phyloP scores from a whole-genome alignment of 2,797 vertebrate species.

The Propithecus deckenii region DNA sequence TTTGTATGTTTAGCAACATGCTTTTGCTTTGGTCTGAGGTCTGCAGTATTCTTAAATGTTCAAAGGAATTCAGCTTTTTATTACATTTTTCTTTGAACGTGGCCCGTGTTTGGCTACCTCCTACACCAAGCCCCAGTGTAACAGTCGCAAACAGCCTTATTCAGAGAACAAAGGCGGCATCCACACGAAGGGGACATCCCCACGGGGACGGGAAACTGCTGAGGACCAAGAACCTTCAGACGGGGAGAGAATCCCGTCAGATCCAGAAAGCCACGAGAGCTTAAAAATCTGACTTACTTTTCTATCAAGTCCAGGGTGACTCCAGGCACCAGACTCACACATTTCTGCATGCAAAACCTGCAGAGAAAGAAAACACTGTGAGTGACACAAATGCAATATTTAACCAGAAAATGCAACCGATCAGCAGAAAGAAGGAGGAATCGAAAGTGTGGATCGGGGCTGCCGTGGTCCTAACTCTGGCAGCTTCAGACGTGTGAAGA shows the following conservation, averaged over 20 bases:
- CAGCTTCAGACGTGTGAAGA: background rate
- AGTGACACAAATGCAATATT: constrained; percentile 21
- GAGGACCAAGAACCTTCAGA: background rate
- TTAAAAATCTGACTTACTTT: constrained; percentile 90
- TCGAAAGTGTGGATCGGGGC: fast-evolving
- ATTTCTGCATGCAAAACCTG: constrained; percentile 99
- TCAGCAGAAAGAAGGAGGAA: background rate
- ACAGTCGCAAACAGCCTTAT: background rate
- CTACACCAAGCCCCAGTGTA: background rate
- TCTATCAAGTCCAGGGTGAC: constrained; percentile 99
- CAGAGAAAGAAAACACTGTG: constrained; percentile 55
- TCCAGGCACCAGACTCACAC: constrained; percentile 96
- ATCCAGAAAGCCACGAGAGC: background rate
- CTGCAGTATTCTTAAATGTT: background rate
- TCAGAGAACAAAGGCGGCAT: background rate
- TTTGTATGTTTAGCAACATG: fast-evolving
- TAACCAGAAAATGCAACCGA: background rate
- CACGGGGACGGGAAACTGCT: background rate
- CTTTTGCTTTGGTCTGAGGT: background rate
- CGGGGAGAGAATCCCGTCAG: background rate
- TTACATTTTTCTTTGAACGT: background rate
- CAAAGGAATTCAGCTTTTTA: background rate
- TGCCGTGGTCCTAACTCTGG: background rate
- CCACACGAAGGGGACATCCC: background rate
- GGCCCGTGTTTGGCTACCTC: background rate